Conservation (phyloP, 2,888 invertebrate species). For the Parasteatoda lunata region DNA sequence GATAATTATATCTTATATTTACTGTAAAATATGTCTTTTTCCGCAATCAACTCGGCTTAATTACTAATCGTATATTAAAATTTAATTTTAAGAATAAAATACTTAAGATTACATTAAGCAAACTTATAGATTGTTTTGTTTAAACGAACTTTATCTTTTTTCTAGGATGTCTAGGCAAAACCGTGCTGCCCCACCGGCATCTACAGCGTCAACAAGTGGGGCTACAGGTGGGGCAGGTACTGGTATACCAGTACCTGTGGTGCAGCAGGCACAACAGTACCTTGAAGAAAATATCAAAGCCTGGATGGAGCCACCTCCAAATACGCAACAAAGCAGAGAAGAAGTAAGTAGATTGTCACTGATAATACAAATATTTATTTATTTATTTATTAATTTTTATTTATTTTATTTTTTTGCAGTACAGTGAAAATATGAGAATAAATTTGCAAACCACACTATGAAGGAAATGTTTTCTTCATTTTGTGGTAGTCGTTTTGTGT, state of each 20-base stretch:
- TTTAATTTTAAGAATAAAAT: too few relatives aligned
- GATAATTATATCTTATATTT: too few relatives aligned
- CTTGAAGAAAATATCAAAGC: slow-evolving; percentile 69
- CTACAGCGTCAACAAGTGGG: slow-evolving; percentile 24
- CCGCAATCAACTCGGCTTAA: too few relatives aligned
- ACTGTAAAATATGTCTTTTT: too few relatives aligned
- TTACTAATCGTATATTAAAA: too few relatives aligned
- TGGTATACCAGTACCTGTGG: slow-evolving; percentile 61
- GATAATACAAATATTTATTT: neutral
- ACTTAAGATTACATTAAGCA: too few relatives aligned
- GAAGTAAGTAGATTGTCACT: slow-evolving; percentile 31
- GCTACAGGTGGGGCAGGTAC: slow-evolving; percentile 23
- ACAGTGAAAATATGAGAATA: too few relatives aligned
- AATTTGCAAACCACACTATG: too few relatives aligned
- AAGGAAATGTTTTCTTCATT: too few relatives aligned
- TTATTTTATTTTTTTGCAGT: neutral
- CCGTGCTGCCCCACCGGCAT: slow-evolving; percentile 27
- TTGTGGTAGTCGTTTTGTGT: too few relatives aligned
- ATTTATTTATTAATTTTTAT: neutral
- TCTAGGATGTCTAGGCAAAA: slow-evolving; percentile 61
- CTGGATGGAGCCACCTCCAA: slow-evolving; percentile 67
- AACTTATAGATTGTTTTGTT: too few relatives aligned
- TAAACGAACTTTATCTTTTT: neutral
- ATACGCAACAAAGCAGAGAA: slow-evolving; percentile 29
- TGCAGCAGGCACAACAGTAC: slow-evolving; percentile 69